Evolutionary conservation across 2,113 vertebrate genomes (phyloP).

Genomic region (Syrmaticus mikado): DNA sequence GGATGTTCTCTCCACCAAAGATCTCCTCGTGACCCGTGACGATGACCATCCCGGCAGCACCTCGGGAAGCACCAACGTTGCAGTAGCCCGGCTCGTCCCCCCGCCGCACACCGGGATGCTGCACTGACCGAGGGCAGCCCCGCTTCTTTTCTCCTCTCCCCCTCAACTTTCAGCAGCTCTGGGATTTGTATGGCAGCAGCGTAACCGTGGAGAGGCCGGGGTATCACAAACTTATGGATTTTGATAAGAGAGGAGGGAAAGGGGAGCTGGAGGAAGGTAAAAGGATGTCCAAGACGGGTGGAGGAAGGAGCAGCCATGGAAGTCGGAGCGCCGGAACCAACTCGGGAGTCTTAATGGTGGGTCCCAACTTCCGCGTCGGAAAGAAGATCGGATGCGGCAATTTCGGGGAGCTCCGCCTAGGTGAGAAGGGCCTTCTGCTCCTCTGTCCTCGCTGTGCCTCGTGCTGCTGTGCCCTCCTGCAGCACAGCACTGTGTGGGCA

Average conservation of each 20-base stretch:
- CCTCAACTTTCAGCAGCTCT: conserved; percentile 82
- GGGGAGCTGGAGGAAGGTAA: conserved; percentile 90
- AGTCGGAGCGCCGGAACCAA: conserved; percentile 84
- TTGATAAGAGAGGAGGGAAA: conserved; percentile 99
- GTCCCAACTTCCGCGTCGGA: conserved; percentile 95
- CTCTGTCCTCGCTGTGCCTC: fast-evolving
- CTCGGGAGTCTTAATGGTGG: conserved; percentile 96
- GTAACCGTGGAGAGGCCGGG: conserved; percentile 99
- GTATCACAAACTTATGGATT: conserved; percentile 99
- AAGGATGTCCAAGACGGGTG: conserved; percentile 88
- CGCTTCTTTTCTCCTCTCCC: conserved; percentile 39
- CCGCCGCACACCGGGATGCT: conserved; percentile 55
- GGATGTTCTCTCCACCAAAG: conserved; percentile 69
- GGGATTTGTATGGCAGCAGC: conserved; percentile 91
- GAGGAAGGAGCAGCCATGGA: conserved; percentile 79
- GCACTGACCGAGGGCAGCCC: conserved; percentile 64
- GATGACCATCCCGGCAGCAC: conserved; percentile 19
- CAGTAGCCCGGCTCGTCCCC: conserved; percentile 67
- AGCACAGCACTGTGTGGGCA: too few relatives aligned
- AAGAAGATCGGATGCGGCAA: conserved; percentile 98
- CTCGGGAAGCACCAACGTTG: conserved; percentile 2
- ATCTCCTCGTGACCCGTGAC: conserved; percentile 12
- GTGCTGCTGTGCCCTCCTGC: not conserved
- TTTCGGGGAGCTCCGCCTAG: conserved; percentile 94
- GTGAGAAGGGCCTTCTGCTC: conserved; percentile 73